Evolutionary conservation across 2,113 vertebrate genomes (phyloP), one percentile per base, ranked within the genome.

Genomic region (Elachura formosa): DNA sequence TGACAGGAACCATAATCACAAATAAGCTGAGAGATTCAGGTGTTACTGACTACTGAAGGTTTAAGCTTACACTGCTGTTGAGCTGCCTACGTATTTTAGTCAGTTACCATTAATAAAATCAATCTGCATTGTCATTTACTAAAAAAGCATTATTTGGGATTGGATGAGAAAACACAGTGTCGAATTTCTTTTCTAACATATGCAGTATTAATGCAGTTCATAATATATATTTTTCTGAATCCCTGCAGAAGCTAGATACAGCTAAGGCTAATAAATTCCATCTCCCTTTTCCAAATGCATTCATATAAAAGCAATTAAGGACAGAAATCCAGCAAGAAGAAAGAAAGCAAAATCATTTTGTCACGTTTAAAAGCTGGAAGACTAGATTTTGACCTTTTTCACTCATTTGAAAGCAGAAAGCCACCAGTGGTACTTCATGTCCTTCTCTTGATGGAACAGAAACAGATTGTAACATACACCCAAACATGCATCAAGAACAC

Each of bases 1-100:
- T 89, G 91, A 88, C 93, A 94, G 66, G 49, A 78, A 78, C 71
- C 73, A 92, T 87, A 89, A 91, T 24, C 63, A 94, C 64, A 89
- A 87, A 94, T 89, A 96, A 89, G 16, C 75, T 28, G 58, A 66
- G 28, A 74, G 33, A 13, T 61, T 86, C 82, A 71, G 82, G 84
- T 69, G 46, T 51, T 94, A 54, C 43, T 68, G 49, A 59, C 58
- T 85, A 68, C 68, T 52, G 81, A 74, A 12, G 4, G 19, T 55
- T 94, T 63, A 45, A 2, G 0, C 43, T 77, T 41, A 69, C 52
- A 25, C 75, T 76, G 55, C 68, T 89, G 31, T 20, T 3, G 1
- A 85, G 61, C 8, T 1, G 0, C 38, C 73, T 34, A 23, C 12
- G 2, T 51, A 45, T 43, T 76, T 75, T 62, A 51, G 41, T n/a